A percentile compares a stretch with the other conserved stretches of the same genome.
phyloP scores from a whole-genome alignment of 2,797 vertebrate species.

The Meriones psammophilus region DNA sequence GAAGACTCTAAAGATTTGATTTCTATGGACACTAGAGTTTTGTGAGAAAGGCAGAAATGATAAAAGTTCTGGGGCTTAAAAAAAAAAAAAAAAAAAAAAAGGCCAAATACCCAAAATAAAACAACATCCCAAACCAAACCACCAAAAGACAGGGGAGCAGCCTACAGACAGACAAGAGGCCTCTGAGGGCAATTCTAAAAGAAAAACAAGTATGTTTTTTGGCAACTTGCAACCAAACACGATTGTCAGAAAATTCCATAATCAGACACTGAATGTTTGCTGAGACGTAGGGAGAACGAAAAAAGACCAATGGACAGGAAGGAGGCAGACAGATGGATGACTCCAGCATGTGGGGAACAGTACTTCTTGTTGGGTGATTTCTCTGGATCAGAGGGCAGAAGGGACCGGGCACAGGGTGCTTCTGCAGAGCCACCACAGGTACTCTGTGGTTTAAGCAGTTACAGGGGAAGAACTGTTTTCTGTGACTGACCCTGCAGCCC shows the following conservation, averaged over 20 bases:
- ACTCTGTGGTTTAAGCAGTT: not conserved
- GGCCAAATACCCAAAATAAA: not conserved
- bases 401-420: not conserved
- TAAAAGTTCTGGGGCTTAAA: not conserved
- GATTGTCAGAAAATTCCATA: slow-evolving; percentile 71
- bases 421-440: not conserved
- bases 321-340: not conserved
- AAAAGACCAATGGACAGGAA: not conserved
- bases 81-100: slow-evolving; percentile 29
- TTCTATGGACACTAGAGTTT: slow-evolving; percentile 54
- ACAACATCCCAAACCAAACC: not conserved
- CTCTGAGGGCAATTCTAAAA: slow-evolving; percentile 45
- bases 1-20: slow-evolving; percentile 27
- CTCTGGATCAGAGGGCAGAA: slow-evolving; percentile 17
- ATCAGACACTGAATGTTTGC: slow-evolving; percentile 61
- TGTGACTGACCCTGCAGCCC: not conserved
- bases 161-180: slow-evolving; percentile 38
- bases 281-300: slow-evolving; percentile 44
- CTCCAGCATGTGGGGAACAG: slow-evolving; percentile 64
- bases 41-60: slow-evolving; percentile 59
- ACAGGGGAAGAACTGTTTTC: not conserved
- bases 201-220: slow-evolving; percentile 61
- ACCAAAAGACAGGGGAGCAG: not conserved
- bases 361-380: slow-evolving; percentile 29
- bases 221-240: slow-evolving; percentile 73